Conservation (phyloP, 2,113 vertebrate species). For the Reinhardtius hippoglossoides region DNA sequence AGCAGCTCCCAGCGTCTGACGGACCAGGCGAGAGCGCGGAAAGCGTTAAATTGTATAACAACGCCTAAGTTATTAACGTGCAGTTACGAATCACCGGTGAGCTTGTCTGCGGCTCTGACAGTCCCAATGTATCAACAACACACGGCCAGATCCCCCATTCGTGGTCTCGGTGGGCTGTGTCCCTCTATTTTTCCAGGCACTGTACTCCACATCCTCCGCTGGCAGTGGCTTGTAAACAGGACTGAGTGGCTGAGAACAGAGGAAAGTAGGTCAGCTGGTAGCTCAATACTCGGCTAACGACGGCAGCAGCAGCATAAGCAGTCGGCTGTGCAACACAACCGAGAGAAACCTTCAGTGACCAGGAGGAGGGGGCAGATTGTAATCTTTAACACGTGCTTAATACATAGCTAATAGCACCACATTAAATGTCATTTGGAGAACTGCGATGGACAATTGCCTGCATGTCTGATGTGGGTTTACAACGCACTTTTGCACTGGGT, state of each 20-base stretch:
- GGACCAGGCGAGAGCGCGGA: conserved; percentile 19
- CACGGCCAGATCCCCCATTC: background rate
- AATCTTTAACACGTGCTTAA: conserved; percentile 67
- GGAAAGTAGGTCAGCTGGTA: conserved; percentile 87
- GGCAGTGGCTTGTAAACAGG: conserved; percentile 80
- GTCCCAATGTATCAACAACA: conserved; percentile 14
- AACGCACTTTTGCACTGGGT: background rate
- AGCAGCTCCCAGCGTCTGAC: conserved; percentile 20
- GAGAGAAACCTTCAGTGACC: conserved; percentile 53
- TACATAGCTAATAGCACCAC: conserved; percentile 25
- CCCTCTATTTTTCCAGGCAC: conserved; percentile 64
- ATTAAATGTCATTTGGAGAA: conserved; percentile 13
- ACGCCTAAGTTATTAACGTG: conserved; percentile 64
- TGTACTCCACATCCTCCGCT: conserved; percentile 73
- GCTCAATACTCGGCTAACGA: conserved; percentile 77
- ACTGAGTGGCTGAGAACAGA: conserved; percentile 74
- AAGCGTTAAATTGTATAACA: conserved; percentile 72
- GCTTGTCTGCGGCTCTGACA: conserved; percentile 10
- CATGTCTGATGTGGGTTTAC: background rate
- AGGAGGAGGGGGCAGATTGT: conserved; percentile 28
- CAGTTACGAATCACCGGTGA: conserved; percentile 53
- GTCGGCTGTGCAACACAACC: conserved; percentile 55
- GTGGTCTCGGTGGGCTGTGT: conserved; percentile 24
- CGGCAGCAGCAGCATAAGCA: conserved; percentile 75
- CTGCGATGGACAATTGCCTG: background rate